Evolutionary conservation across 2,797 vertebrate genomes (phyloP).

Genomic region (Gastrophryne carolinensis): DNA sequence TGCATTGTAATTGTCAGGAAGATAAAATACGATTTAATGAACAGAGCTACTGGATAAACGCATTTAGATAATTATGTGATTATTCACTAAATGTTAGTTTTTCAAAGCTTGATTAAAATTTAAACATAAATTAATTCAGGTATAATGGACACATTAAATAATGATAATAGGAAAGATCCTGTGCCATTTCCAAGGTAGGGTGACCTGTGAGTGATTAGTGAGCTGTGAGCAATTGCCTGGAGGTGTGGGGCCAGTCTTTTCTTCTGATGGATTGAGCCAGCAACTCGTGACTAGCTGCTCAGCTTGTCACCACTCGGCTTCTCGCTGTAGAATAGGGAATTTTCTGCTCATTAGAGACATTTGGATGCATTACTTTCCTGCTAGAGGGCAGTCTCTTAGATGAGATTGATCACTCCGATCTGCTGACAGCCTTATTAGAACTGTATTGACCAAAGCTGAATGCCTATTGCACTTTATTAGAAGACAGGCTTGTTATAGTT

Average conservation of each 20-base stretch:
- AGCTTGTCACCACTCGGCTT: neutral
- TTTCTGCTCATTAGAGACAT: neutral
- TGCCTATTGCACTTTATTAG: constrained; percentile 7
- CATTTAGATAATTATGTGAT: neutral
- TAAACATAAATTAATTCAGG: neutral
- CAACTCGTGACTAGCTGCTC: neutral
- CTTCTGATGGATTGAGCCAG: neutral
- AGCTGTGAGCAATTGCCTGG: neutral
- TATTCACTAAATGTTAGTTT: neutral
- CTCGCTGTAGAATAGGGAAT: neutral
- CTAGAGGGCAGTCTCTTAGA: constrained; percentile 17
- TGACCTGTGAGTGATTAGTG: neutral
- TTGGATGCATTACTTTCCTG: constrained; percentile 8
- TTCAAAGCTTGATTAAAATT: neutral
- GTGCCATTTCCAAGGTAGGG: neutral
- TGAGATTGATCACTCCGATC: constrained; percentile 3
- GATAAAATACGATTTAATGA: neutral
- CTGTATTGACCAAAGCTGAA: neutral
- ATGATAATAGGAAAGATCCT: neutral
- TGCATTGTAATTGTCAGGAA: too few species aligned
- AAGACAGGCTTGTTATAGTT: neutral
- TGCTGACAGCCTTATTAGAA: neutral
- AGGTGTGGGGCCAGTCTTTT: neutral
- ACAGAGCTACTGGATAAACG: neutral
- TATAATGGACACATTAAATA: neutral